Percentiles rank a stretch among this genome's conserved stretches.
Evolutionary conservation across 2,888 invertebrate genomes (phyloP).

Genomic region (Busseola fusca): DNA sequence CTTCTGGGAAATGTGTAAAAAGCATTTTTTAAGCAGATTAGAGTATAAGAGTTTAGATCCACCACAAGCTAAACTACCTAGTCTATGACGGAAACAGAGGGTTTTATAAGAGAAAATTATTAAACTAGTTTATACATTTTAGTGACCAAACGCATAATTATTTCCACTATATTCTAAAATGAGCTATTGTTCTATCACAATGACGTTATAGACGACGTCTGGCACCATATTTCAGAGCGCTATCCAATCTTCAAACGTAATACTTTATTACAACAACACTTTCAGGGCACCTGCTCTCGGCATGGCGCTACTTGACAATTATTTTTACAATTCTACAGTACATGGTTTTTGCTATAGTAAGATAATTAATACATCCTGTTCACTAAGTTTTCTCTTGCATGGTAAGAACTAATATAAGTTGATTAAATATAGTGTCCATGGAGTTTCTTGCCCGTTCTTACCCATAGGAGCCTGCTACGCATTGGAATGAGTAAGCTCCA

Average conservation of each 20-base stretch:
- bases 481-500: not conserved
- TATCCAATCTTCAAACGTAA: constrained; percentile 42
- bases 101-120: too few relatives aligned
- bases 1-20: not conserved
- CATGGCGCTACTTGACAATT: constrained; percentile 7
- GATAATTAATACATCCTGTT: not conserved
- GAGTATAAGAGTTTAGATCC: not conserved
- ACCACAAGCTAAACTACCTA: not conserved
- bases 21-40: not conserved
- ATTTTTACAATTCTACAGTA: not conserved
- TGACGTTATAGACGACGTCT: constrained; percentile 22
- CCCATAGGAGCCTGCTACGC: not conserved
- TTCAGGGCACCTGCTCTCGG: constrained; percentile 16
- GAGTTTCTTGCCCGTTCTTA: not conserved
- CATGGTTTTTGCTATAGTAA: not conserved
- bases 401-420: not conserved
- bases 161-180: constrained; percentile 15
- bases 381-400: not conserved
- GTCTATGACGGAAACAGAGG: not conserved
- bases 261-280: constrained; percentile 42
- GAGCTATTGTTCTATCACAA: constrained; percentile 22
- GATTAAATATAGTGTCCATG: not conserved
- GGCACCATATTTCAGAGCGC: constrained; percentile 34
- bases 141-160: constrained; percentile 1
- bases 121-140: not conserved